A percentile compares a stretch with the other conserved stretches of the same genome.
These are phyloP conservation scores for Pseudochirops cupreus DNA, from an alignment of 2,797 vertebrate genomes.

Conservation along the genomic window DNA sequence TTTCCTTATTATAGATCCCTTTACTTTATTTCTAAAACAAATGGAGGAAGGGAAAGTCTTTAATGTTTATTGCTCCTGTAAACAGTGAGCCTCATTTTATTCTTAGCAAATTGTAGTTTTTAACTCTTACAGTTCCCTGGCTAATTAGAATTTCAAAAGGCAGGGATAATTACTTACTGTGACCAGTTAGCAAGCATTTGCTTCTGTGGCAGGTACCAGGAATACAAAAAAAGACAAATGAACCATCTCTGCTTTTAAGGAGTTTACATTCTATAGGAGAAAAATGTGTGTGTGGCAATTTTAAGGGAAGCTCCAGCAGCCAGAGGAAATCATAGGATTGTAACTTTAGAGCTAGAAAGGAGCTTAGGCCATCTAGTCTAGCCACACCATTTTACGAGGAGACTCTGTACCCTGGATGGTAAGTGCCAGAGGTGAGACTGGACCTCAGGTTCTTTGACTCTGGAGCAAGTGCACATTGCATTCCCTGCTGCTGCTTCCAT, in stretches of 20 bases:
- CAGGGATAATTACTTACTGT: not conserved
- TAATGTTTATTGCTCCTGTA: not conserved
- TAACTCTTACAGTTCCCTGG: not conserved
- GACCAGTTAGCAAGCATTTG: not conserved
- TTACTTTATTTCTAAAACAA: not conserved
- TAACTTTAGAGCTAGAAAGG: not conserved
- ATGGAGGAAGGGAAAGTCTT: not conserved
- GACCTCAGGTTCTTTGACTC: not conserved
- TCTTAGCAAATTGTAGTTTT: not conserved
- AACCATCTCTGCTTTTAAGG: not conserved
- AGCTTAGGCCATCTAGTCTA: not conserved
- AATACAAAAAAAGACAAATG: not conserved
- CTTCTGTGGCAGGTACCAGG: not conserved
- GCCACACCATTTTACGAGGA: not conserved
- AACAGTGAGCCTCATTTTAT: not conserved
- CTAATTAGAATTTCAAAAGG: not conserved
- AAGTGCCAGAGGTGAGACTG: not conserved
- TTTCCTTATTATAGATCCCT: not conserved
- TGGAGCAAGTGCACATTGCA: not conserved
- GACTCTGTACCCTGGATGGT: not conserved
- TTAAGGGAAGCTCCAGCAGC: not conserved
- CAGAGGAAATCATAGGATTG: not conserved
- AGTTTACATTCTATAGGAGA: not conserved
- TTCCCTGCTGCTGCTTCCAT: not conserved
- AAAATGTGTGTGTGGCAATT: not conserved